Evolutionary conservation across 2,888 invertebrate genomes (phyloP).

Genomic region (Nephrotoma flavescens): DNA sequence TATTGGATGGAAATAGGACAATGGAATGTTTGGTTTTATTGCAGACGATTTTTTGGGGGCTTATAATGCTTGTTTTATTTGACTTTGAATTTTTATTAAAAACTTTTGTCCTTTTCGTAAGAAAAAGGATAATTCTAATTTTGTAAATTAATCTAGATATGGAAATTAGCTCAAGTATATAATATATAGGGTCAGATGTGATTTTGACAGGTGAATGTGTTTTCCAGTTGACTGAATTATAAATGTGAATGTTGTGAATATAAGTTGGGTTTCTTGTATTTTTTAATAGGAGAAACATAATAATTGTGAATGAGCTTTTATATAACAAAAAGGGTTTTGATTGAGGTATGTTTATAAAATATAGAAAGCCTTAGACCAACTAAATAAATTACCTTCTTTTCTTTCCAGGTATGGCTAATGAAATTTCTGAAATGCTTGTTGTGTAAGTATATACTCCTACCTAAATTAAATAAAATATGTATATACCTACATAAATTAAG

Average conservation of each 20-base stretch:
- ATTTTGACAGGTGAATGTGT: background rate
- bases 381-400: too few species aligned
- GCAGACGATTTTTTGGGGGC: background rate
- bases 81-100: background rate
- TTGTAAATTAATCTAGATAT: background rate
- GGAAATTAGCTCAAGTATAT: background rate
- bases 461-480: too few species aligned
- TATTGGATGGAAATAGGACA: background rate
- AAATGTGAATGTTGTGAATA: too few species aligned
- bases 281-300: too few species aligned
- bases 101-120: background rate
- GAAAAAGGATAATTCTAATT: background rate
- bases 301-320: background rate
- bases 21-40: background rate
- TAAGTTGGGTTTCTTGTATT: too few species aligned
- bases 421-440: too few species aligned
- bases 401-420: too few species aligned
- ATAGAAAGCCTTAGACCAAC: too few species aligned
- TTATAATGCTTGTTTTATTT: background rate
- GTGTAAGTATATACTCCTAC: too few species aligned
- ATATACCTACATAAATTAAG: too few species aligned
- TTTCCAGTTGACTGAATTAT: background rate
- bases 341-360: background rate
- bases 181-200: background rate
- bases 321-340: background rate